phyloP scores from a whole-genome alignment of 2,888 invertebrate species.

The Eupithecia inturbata region DNA sequence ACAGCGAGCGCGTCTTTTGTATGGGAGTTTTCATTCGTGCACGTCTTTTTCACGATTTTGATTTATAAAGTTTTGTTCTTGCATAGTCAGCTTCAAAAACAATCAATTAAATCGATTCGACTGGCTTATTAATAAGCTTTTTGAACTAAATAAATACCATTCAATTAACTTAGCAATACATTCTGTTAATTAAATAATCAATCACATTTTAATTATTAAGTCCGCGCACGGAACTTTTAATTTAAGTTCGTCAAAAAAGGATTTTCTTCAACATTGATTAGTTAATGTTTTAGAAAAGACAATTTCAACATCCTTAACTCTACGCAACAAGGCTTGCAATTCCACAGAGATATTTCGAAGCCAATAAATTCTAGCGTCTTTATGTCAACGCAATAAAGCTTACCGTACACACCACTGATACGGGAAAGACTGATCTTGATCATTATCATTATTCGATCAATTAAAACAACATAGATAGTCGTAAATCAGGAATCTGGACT shows the following conservation, averaged over 20 bases:
- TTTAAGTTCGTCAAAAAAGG: conserved; percentile 22
- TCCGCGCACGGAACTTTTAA: conserved; percentile 36
- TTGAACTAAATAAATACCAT: background rate
- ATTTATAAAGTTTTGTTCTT: background rate
- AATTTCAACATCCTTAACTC: conserved; percentile 18
- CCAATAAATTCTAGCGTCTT: background rate
- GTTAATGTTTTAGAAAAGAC: background rate
- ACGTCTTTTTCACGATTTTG: background rate
- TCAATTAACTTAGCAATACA: conserved; percentile 15
- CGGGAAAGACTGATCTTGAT: conserved; percentile 20
- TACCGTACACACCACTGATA: background rate
- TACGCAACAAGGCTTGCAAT: conserved; percentile 16
- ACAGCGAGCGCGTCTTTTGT: conserved; percentile 33
- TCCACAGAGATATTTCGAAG: background rate
- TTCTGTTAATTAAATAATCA: conserved; percentile 37
- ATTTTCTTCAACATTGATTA: conserved; percentile 22
- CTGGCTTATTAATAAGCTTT: background rate
- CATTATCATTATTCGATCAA: conserved; percentile 65
- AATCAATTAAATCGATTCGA: background rate
- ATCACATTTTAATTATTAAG: conserved; percentile 32
- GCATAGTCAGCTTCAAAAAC: background rate
- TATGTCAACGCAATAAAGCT: conserved; percentile 22
- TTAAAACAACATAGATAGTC: conserved; percentile 58
- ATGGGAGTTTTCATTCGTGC: background rate
- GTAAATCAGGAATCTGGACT: conserved; percentile 61